These are phyloP conservation scores for Elmis aenea DNA, from an alignment of 2,888 invertebrate genomes.

Conservation along the genomic window DNA sequence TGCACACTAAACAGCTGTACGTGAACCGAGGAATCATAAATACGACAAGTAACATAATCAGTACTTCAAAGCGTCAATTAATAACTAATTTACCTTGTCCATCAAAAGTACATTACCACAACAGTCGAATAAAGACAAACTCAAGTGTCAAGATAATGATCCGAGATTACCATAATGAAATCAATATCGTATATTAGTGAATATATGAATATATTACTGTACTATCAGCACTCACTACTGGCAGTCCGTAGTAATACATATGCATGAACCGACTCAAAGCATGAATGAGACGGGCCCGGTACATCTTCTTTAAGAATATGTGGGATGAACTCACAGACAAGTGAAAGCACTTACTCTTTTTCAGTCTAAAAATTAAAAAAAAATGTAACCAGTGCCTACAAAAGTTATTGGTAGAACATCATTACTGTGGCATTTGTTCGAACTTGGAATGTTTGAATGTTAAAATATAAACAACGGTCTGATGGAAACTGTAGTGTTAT, in stretches of 20 bases:
- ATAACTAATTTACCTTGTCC: slow-evolving; percentile 24
- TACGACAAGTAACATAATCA: too few relatives aligned
- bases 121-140: slow-evolving; percentile 39
- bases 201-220: slow-evolving; percentile 46
- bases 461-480: too few relatives aligned
- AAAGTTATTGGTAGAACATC: too few relatives aligned
- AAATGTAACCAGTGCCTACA: too few relatives aligned
- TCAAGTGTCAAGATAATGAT: slow-evolving; percentile 45
- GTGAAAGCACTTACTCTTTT: slow-evolving; percentile 23
- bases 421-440: too few relatives aligned
- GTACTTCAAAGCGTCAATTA: too few relatives aligned
- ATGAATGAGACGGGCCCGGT: slow-evolving; percentile 31
- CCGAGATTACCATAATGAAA: slow-evolving; percentile 46
- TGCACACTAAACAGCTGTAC: too few relatives aligned
- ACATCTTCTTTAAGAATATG: slow-evolving; percentile 33
- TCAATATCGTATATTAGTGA: slow-evolving; percentile 47
- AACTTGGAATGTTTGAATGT: too few relatives aligned
- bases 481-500: too few relatives aligned
- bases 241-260: slow-evolving; percentile 29
- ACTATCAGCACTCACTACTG: slow-evolving; percentile 28
- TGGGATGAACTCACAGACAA: slow-evolving; percentile 25
- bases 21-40: too few relatives aligned
- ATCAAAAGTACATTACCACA: slow-evolving; percentile 25
- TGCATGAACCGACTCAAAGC: slow-evolving; percentile 26
- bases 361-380: slow-evolving; percentile 11